Base-by-base conservation (phyloP, 2,113 vertebrate species). In the Forbesichthys agassizii region DNA sequence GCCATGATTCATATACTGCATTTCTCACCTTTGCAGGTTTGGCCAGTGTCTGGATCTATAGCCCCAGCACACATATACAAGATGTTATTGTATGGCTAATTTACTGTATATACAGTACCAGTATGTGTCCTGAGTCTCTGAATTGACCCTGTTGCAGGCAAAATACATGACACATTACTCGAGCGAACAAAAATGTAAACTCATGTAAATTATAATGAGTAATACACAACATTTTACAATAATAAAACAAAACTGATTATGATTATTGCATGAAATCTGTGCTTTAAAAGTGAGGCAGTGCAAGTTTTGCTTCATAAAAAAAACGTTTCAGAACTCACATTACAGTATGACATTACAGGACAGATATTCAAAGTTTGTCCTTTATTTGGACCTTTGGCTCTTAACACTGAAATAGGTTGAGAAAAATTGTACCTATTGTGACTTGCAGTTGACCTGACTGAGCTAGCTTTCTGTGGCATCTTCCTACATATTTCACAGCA, bases 401-500 rank as follows among this genome's bases (percentile, higher is more conserved):
- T 51, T 27, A 65, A 62, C 36, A 66, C 66, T 71, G 42, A 47
- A 63, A 70, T 53, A 49, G 3, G 66, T 65, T 71, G 57, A 64
- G 64, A 64, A 53, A 67, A 20, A 62, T 11, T 18, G 64, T 77
- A 79, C 66, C 66, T 64, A 71, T 64, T 56, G 59, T 75, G 36
- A 64, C 71, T 20, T 51, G 53, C 11, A 36, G 33, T 73, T 66
- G 61, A 77, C 71, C 80, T 66, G 73, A 79, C 74, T 54, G 63
- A 18, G 73, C 57, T 33, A 78, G 68, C 57, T 75, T 63, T 13
- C 70, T 49, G 18, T 51, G 47, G 47, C 61, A 64, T 71, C n/a
- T 53, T 65, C 57, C 68, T 74, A 74, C 8, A 84, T 47, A 84
- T 83, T 90, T 90, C 87, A 90, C 85, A 90, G 86, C 82, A 85